A percentile compares a stretch with the other conserved stretches of the same genome.
phyloP scores from a whole-genome alignment of 2,888 invertebrate species.

The Dione vanillae region DNA sequence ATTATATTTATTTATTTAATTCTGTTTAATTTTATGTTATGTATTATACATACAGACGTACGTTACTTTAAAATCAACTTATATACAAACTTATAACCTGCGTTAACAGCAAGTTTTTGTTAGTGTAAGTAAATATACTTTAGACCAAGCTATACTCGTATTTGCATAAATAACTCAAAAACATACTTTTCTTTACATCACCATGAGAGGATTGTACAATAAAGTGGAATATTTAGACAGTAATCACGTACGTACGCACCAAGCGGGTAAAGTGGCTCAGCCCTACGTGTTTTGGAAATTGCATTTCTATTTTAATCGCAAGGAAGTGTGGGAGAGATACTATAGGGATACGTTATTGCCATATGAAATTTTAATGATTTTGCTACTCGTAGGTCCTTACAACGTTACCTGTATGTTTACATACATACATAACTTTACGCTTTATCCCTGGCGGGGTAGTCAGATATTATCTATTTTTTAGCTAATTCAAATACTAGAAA shows the following conservation, averaged over 20 bases:
- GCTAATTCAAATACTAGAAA: too few species aligned
- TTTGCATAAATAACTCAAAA: conserved; percentile 76
- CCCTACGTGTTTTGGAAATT: conserved; percentile 55
- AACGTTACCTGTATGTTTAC: conserved; percentile 23
- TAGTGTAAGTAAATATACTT: conserved; percentile 7
- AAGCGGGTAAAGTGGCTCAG: conserved; percentile 61
- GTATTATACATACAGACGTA: too few species aligned
- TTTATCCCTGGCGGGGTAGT: too few species aligned
- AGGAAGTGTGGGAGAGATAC: conserved; percentile 38
- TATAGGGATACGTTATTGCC: conserved; percentile 22
- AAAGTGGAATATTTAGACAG: conserved; percentile 80
- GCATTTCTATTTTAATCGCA: conserved; percentile 62
- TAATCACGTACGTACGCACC: conserved; percentile 75
- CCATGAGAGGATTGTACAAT: conserved; percentile 76
- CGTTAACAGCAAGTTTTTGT: too few species aligned
- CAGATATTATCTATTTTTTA: too few species aligned
- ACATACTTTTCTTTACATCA: conserved; percentile 67
- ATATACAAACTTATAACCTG: background rate
- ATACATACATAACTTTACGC: too few species aligned
- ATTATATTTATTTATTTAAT: too few species aligned
- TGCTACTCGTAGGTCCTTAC: conserved; percentile 3
- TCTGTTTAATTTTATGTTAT: too few species aligned
- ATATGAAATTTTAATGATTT: conserved; percentile 35
- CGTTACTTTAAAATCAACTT: background rate
- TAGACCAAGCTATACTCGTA: conserved; percentile 23